Conservation (phyloP, 2,888 invertebrate species). For the Stenodera caucasica region DNA sequence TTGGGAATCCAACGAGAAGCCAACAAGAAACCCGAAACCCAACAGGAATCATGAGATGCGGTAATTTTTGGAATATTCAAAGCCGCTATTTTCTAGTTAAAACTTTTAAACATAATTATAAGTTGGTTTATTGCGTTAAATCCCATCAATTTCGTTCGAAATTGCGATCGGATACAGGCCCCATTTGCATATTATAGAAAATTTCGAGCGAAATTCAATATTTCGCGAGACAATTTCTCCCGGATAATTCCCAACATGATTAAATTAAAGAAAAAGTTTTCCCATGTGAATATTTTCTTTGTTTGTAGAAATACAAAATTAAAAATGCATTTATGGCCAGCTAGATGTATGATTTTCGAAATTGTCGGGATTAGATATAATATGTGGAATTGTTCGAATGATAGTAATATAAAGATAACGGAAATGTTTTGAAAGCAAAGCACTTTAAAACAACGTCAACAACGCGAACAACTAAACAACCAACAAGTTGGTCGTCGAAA, state of each 20-base stretch:
- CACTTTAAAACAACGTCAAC: constrained; percentile 36
- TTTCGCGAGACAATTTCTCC: too few relatives aligned
- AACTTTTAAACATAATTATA: too few relatives aligned
- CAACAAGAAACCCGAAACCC: too few relatives aligned
- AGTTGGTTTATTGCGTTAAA: not conserved
- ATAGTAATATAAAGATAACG: constrained; percentile 31
- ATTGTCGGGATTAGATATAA: not conserved
- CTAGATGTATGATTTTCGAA: not conserved
- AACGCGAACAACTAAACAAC: constrained; percentile 47
- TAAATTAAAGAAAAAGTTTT: too few relatives aligned
- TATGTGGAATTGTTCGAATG: constrained; percentile 12
- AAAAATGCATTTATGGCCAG: not conserved
- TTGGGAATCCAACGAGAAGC: not conserved
- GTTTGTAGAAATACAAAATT: too few relatives aligned
- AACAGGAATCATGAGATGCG: too few relatives aligned
- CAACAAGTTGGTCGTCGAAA: constrained; percentile 52
- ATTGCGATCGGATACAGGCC: not conserved
- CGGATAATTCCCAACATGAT: too few relatives aligned
- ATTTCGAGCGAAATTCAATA: not conserved
- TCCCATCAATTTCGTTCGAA: not conserved
- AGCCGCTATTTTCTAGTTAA: too few relatives aligned
- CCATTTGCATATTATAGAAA: not conserved
- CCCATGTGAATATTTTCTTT: too few relatives aligned
- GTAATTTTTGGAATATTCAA: too few relatives aligned
- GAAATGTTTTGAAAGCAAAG: constrained; percentile 27